Conservation (phyloP, 2,113 vertebrate species). For the Platanista minor region DNA sequence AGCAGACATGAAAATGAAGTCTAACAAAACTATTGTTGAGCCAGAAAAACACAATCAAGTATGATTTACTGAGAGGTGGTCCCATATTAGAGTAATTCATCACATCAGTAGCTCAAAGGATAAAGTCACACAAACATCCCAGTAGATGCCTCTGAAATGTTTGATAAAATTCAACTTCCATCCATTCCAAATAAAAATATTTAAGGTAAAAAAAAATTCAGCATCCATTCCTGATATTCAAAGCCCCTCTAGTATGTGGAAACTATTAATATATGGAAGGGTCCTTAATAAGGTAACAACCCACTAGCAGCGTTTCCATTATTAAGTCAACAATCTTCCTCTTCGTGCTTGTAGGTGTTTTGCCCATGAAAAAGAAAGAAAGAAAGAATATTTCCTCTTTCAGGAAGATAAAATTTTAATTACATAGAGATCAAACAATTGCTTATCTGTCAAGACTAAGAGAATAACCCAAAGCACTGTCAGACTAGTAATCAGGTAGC, state of each 20-base stretch:
- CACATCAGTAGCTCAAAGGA: background rate
- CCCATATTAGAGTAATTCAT: background rate
- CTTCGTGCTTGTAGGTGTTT: background rate
- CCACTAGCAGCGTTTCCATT: background rate
- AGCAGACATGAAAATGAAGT: background rate
- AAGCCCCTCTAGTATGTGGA: background rate
- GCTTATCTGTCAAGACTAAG: background rate
- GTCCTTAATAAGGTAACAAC: background rate
- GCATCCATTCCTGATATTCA: background rate
- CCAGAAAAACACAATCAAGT: background rate
- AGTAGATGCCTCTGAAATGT: background rate
- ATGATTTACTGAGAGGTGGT: background rate
- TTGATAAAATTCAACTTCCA: background rate
- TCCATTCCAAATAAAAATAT: background rate
- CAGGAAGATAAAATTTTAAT: constrained; percentile 1
- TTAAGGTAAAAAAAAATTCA: background rate
- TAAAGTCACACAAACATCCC: background rate
- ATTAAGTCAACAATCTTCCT: background rate
- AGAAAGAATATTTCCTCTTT: background rate
- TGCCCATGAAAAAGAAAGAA: constrained; percentile 13
- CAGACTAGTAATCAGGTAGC: background rate
- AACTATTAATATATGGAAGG: background rate
- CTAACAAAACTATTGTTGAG: background rate
- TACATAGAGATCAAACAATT: background rate
- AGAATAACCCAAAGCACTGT: background rate